Evolutionary conservation across 2,113 vertebrate species (phyloP).

Genomic region (Montifringilla adamsi): DNA sequence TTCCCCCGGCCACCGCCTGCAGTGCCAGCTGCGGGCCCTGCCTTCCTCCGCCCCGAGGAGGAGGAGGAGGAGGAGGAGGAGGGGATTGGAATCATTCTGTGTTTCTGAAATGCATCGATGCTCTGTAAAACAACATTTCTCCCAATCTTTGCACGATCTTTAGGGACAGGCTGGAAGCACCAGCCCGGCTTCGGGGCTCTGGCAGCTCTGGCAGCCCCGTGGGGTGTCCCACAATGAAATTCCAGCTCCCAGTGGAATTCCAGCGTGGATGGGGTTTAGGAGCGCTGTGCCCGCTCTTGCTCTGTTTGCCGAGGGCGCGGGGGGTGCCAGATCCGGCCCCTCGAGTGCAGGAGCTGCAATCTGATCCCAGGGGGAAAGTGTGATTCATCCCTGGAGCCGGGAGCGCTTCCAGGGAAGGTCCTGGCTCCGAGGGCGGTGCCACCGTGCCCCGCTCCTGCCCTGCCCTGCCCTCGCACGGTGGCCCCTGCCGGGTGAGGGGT

Average conservation of each 20-base stretch:
- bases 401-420: not conserved
- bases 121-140: not conserved
- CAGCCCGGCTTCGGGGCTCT: not conserved
- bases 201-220: rapidly evolving
- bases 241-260: no score
- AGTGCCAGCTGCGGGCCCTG: constrained; percentile 68
- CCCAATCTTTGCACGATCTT: rapidly evolving
- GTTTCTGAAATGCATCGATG: not conserved
- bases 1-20: constrained; percentile 44
- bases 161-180: not conserved
- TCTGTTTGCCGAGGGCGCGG: not conserved
- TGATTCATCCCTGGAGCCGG: not conserved
- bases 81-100: not conserved
- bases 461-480: not conserved
- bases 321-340: not conserved
- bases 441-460: rapidly evolving
- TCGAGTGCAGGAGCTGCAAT: rapidly evolving
- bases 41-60: constrained; percentile 42
- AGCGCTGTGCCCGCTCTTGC: rapidly evolving
- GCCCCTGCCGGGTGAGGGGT: rapidly evolving
- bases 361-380: not conserved
- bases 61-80: constrained; percentile 32
- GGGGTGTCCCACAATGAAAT: no score
- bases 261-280: rapidly evolving
- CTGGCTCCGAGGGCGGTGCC: not conserved